Evolutionary conservation across 2,113 vertebrate genomes (phyloP).

Genomic region (Zeus faber): DNA sequence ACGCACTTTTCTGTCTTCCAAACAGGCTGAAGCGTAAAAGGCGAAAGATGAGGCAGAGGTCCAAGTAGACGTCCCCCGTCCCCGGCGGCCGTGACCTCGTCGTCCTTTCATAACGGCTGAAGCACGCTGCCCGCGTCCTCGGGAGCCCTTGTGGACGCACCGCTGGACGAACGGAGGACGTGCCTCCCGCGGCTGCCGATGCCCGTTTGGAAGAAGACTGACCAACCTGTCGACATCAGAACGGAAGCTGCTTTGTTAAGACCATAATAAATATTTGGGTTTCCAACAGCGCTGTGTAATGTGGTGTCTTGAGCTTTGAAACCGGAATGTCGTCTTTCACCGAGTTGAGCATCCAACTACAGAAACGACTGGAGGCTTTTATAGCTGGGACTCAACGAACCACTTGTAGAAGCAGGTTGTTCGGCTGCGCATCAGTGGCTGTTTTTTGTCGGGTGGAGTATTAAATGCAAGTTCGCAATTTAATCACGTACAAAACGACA

Average conservation of each 20-base stretch:
- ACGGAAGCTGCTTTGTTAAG: conserved; percentile 42
- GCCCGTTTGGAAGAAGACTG: conserved; percentile 27
- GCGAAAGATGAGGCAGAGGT: conserved; percentile 97
- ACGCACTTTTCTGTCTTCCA: not conserved
- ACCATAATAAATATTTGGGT: conserved; percentile 43
- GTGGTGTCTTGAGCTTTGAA: conserved; percentile 53
- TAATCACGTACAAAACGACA: conserved; percentile 19
- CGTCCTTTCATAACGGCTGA: conserved; percentile 19
- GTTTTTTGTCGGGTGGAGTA: no score
- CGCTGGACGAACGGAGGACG: not conserved
- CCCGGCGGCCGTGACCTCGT: conserved; percentile 39
- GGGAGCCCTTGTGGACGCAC: conserved; percentile 5
- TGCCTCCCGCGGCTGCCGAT: not conserved
- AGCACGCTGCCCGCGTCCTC: no score
- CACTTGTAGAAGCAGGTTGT: no score
- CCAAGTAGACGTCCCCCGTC: conserved; percentile 78
- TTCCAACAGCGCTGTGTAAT: conserved; percentile 29
- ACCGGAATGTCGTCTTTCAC: no score
- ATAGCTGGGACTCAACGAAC: no score
- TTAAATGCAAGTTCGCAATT: no score
- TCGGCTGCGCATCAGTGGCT: no score
- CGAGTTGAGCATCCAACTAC: no score
- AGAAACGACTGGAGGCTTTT: no score
- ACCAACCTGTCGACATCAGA: conserved; percentile 21
- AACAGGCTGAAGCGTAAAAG: conserved; percentile 96